phyloP scores from a whole-genome alignment of 2,888 invertebrate genomes.

The Oxycera nigricornis region DNA sequence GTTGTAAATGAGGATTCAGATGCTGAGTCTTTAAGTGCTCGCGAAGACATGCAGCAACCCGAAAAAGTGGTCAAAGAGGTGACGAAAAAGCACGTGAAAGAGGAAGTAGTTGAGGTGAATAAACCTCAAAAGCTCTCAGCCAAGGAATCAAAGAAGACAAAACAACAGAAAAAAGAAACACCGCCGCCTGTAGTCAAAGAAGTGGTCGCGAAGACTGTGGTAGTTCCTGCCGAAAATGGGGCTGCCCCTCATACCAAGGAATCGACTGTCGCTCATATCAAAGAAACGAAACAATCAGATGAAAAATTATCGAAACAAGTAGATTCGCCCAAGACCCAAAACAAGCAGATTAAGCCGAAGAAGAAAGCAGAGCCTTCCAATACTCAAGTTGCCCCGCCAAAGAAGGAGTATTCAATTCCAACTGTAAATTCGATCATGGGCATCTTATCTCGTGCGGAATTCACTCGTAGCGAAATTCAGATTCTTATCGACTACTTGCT shows the following conservation, averaged over 20 bases:
- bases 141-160: conserved; percentile 47
- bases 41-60: conserved; percentile 66
- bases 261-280: neutral
- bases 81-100: conserved; percentile 60
- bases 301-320: conserved; percentile 42
- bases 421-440: conserved; percentile 74
- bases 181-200: conserved; percentile 36
- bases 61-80: neutral
- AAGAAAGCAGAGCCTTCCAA: conserved; percentile 61
- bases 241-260: neutral
- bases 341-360: conserved; percentile 54
- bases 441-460: conserved; percentile 79
- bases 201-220: conserved; percentile 51
- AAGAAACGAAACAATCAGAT: conserved; percentile 11
- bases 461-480: conserved; percentile 88
- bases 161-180: conserved; percentile 16
- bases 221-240: neutral
- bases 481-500: conserved; percentile 86
- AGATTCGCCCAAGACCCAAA: conserved; percentile 57
- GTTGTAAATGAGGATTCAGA: conserved; percentile 50
- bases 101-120: conserved; percentile 56
- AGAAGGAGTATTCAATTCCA: conserved; percentile 69
- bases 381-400: neutral
- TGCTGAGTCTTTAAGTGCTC: conserved; percentile 70
- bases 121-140: conserved; percentile 57